phyloP scores from a whole-genome alignment of 2,888 invertebrate genomes.

The Biston stratarius region DNA sequence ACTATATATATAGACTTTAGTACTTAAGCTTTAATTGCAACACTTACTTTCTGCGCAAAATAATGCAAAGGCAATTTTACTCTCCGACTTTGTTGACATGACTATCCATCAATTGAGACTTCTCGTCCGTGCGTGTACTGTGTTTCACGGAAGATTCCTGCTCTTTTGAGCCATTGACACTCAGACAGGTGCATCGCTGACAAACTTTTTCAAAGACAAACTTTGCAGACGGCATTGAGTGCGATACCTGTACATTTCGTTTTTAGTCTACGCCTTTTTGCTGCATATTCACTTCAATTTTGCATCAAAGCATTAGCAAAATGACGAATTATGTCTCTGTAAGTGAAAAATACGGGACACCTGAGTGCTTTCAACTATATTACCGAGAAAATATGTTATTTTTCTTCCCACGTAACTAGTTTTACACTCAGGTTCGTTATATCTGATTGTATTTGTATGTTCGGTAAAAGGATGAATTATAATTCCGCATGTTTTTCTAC shows the following conservation, averaged over 20 bases:
- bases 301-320: slow-evolving; percentile 26
- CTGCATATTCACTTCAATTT: slow-evolving; percentile 25
- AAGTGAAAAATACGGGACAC: slow-evolving; percentile 9
- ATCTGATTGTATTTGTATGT: too few species aligned
- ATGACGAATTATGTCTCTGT: slow-evolving; percentile 13
- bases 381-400: not conserved
- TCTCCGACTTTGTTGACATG: too few species aligned
- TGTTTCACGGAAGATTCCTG: slow-evolving; percentile 51
- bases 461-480: too few species aligned
- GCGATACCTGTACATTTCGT: slow-evolving; percentile 30
- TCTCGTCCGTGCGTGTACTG: not conserved
- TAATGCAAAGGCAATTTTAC: too few species aligned
- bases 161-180: slow-evolving; percentile 67
- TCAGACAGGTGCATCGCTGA: slow-evolving; percentile 67
- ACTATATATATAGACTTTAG: too few species aligned
- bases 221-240: slow-evolving; percentile 68
- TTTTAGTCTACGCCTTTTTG: not conserved
- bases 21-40: too few species aligned
- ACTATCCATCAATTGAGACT: not conserved
- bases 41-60: too few species aligned
- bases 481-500: too few species aligned
- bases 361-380: not conserved
- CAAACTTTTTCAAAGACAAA: slow-evolving; percentile 77
- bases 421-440: too few species aligned
- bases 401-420: not conserved